Conservation (phyloP, 2,797 vertebrate species). For the Hylomyscus alleni region DNA sequence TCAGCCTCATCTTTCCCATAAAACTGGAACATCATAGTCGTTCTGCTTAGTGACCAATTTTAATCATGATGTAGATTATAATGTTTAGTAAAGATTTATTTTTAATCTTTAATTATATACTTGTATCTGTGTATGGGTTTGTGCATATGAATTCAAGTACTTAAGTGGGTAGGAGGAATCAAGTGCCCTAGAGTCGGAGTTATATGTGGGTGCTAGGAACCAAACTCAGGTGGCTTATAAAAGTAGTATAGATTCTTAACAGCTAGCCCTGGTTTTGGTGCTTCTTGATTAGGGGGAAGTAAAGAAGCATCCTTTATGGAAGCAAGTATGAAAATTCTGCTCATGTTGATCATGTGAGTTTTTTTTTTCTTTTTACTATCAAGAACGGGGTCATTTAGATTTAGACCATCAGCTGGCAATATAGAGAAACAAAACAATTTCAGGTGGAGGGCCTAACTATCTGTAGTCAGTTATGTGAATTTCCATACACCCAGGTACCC, state of each 20-base stretch:
- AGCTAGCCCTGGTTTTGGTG: neutral
- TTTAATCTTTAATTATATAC: neutral
- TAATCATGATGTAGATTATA: conserved; percentile 92
- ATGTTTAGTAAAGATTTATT: conserved; percentile 59
- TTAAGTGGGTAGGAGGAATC: neutral
- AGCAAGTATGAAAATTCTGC: conserved; percentile 94
- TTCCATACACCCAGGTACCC: conserved; percentile 93
- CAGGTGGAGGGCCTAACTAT: conserved; percentile 92
- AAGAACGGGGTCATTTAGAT: conserved; percentile 92
- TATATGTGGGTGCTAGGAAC: neutral
- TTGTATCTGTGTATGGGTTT: neutral
- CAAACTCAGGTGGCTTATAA: neutral
- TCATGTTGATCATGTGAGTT: conserved; percentile 63
- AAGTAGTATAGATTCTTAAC: neutral
- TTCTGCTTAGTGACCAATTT: conserved; percentile 92
- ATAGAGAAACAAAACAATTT: conserved; percentile 93
- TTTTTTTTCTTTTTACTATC: conserved; percentile 86
- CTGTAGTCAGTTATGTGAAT: conserved; percentile 92
- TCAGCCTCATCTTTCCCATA: neutral
- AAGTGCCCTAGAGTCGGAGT: neutral
- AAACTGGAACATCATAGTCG: conserved; percentile 87
- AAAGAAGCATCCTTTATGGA: conserved; percentile 89
- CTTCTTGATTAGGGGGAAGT: conserved; percentile 92
- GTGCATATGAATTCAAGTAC: neutral
- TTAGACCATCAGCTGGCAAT: conserved; percentile 92